Evolutionary conservation across 2,797 vertebrate species (phyloP).

Genomic region (Myioborus melanocephalus): DNA sequence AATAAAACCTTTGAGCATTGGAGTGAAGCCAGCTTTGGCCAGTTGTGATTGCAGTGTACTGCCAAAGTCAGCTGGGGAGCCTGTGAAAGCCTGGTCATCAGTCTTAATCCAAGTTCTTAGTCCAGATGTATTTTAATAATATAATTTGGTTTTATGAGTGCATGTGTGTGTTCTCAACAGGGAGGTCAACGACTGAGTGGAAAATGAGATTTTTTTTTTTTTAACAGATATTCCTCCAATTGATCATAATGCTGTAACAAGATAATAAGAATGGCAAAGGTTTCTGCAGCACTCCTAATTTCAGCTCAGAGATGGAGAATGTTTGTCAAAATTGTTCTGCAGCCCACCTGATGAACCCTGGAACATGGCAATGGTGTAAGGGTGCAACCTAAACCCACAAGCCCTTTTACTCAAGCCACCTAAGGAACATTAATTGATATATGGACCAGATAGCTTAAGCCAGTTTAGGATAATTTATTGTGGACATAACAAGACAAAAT

Average conservation of each 20-base stretch:
- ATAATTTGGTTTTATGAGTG: conserved; percentile 31
- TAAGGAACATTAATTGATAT: not conserved
- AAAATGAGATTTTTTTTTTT: not conserved
- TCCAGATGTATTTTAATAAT: conserved; percentile 46
- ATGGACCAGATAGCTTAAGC: not conserved
- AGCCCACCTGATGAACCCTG: not conserved
- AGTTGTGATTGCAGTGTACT: not conserved
- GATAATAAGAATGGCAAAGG: not conserved
- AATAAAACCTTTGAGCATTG: not conserved
- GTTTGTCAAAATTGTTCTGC: not conserved
- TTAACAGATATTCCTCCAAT: not conserved
- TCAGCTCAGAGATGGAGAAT: not conserved
- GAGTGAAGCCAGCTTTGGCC: not conserved
- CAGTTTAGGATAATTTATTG: not conserved
- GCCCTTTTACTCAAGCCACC: not conserved
- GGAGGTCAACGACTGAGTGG: conserved; percentile 19
- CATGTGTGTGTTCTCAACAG: conserved; percentile 43
- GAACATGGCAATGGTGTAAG: not conserved
- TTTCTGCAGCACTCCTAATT: not conserved
- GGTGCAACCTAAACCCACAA: not conserved
- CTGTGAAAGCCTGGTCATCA: not conserved
- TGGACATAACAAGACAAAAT: not conserved
- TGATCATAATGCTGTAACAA: not conserved
- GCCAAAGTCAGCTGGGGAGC: conserved; percentile 33
- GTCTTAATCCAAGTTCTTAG: conserved; percentile 31